Evolutionary conservation across 2,797 vertebrate species (phyloP), one percentile per base, ranked within the genome.

Genomic region (Acestrorhynchus altus): DNA sequence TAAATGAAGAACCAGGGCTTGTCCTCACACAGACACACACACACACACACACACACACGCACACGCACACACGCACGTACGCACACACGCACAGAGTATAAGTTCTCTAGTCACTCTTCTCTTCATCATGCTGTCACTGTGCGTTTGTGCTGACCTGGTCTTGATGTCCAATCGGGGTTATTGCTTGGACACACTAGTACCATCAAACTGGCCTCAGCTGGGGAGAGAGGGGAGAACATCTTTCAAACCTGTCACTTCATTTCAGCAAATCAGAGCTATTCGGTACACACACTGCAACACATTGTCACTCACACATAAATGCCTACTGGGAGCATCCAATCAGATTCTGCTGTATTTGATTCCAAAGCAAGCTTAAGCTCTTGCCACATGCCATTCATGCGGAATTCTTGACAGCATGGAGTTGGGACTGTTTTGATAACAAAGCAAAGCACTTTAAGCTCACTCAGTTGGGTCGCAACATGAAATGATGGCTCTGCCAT

Each of bases 111-210:
- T 66, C 64, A 66, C 64, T 66, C 22, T 66, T 46, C 42, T 51
- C 26, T 68, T n/a, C 24, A 67, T 49, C 24, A 67, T 67, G 44
- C 65, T 67, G 66, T 68, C 66, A 68, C 26, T 51, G 46, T 35
- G 16, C 1, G 10, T 68, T 49, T 49, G 66, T 68, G 66, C 66
- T 51, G 66, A 68, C 66, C 46, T 35, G 47, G 2, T 63, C 60
- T 42, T 42, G 39, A 42, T 63, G 60, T 63, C 31, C 60, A 42
- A 8, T n/a, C 9, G 35, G 4, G 39, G 24, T 51, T 51, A 68
- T 68, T 51, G 46, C 26, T 16, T 51, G 16, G 46, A 31, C 4
- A 18, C 66, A 31, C 26, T 8, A 49, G 8, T 18, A 28, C 65
- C 44, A 47, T 67, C 64, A 49, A 18, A 47, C 20, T 20, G 61